Evolutionary conservation across 2,797 vertebrate genomes (phyloP), one percentile per base, ranked within the genome.

Genomic region (Hippocampus kuda): DNA sequence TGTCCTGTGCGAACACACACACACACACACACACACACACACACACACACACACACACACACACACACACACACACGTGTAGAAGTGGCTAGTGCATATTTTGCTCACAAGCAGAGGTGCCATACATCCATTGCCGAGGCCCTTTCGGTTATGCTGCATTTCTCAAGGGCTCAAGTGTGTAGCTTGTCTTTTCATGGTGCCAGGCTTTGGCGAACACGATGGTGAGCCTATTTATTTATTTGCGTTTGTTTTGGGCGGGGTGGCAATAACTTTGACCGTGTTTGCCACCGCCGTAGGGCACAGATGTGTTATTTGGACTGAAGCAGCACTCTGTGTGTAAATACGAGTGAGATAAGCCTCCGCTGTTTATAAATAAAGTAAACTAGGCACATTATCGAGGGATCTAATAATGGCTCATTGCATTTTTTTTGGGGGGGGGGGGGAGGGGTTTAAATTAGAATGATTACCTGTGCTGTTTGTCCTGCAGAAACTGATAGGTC

Each of bases 341-440:
- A 81, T 79, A 77, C 62, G 69, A 64, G 71, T 7, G 49, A 72
- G 84, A 88, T 86, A 88, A 89, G 68, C 71, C 48, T 38, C 61
- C 49, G 75, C 73, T 79, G 71, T 80, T 86, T 86, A 75, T 80
- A 83, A 85, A 87, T 84, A 81, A 84, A 80, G 74, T 70, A 70
- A 84, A 83, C 79, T 71, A 70, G 66, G 76, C 78, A 78, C 79
- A 88, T 87, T 83, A 85, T 68, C 64, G 74, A 72, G 71, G 75
- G 72, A 61, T 69, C 79, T 74, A 83, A 56, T 72, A 81, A 81
- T 75, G 68, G 70, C 72, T 87, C 84, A 88, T 88, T 86, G 81
- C 80, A 79, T 83, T 86, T 77, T 75, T 51, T 13, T 15, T 1
- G 34, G 44, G 66, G 64, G 20, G 68, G 69, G 67, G 4, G 1